A percentile compares a stretch with the other conserved stretches of the same genome.
Evolutionary conservation across 2,888 invertebrate species (phyloP).

Genomic region (Harmothoe impar): DNA sequence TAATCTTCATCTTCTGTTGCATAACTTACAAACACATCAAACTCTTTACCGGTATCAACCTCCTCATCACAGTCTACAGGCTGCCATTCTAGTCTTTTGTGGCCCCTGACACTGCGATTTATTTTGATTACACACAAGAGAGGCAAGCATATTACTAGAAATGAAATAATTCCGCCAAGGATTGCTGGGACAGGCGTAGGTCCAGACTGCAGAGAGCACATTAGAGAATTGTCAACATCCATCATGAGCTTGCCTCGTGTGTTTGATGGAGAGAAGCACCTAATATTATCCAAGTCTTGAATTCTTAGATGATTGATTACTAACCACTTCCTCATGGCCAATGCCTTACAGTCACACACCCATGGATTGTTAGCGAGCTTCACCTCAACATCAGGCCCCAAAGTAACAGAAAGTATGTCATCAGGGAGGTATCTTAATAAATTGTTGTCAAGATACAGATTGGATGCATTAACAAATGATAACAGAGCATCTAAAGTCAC

Average conservation of each 20-base stretch:
- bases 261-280: not conserved
- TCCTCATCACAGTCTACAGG: not conserved
- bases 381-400: not conserved
- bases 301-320: not conserved
- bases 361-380: not conserved
- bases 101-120: not conserved
- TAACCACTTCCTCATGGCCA: not conserved
- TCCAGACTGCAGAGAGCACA: not conserved
- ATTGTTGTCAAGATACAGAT: not conserved
- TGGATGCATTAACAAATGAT: not conserved
- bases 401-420: not conserved
- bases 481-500: too few relatives aligned
- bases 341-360: not conserved
- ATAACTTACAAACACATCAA: conserved; percentile 2
- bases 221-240: not conserved
- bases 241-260: not conserved
- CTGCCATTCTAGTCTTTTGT: not conserved
- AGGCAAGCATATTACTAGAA: not conserved
- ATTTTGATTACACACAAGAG: not conserved
- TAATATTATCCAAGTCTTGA: not conserved
- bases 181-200: not conserved
- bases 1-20: not conserved
- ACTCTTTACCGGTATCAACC: not conserved
- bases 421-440: not conserved
- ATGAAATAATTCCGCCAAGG: not conserved